Evolutionary conservation across 2,888 invertebrate species (phyloP).

Genomic region (Cryptocephalus primarius): DNA sequence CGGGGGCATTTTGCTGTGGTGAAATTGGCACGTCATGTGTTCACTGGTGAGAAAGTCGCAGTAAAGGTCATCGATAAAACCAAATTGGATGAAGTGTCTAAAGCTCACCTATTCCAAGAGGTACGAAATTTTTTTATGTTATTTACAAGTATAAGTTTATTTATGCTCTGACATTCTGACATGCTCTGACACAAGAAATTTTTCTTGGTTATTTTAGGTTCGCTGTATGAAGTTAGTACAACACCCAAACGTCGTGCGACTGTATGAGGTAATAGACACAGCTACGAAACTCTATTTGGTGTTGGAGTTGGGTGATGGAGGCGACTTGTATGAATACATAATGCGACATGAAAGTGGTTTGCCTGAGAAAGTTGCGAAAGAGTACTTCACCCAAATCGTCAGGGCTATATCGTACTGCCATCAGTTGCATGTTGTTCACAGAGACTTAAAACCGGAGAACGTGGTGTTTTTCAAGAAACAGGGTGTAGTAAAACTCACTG

Average conservation of each 20-base stretch:
- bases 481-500: slow-evolving; percentile 95
- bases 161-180: too few species aligned
- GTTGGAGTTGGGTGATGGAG: slow-evolving; percentile 95
- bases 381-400: slow-evolving; percentile 95
- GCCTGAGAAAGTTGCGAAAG: slow-evolving; percentile 69
- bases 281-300: slow-evolving; percentile 95
- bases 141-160: not conserved
- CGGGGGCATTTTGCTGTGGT: slow-evolving; percentile 98
- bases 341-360: slow-evolving; percentile 90
- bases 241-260: slow-evolving; percentile 94
- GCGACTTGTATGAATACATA: slow-evolving; percentile 97
- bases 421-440: slow-evolving; percentile 73
- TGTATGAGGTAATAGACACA: slow-evolving; percentile 99
- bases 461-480: slow-evolving; percentile 98
- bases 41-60: slow-evolving; percentile 97
- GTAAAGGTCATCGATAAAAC: slow-evolving; percentile 98
- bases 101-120: slow-evolving; percentile 93
- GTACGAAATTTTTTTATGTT: slow-evolving; percentile 25
- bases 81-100: slow-evolving; percentile 91
- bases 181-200: too few species aligned
- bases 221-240: slow-evolving; percentile 99
- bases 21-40: slow-evolving; percentile 94
- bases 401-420: slow-evolving; percentile 98
- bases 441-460: slow-evolving; percentile 98
- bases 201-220: slow-evolving; percentile 56